Percentiles rank a stretch among this genome's conserved stretches.
Conservation (phyloP, 2,797 vertebrate genomes). For the Alca torda region DNA sequence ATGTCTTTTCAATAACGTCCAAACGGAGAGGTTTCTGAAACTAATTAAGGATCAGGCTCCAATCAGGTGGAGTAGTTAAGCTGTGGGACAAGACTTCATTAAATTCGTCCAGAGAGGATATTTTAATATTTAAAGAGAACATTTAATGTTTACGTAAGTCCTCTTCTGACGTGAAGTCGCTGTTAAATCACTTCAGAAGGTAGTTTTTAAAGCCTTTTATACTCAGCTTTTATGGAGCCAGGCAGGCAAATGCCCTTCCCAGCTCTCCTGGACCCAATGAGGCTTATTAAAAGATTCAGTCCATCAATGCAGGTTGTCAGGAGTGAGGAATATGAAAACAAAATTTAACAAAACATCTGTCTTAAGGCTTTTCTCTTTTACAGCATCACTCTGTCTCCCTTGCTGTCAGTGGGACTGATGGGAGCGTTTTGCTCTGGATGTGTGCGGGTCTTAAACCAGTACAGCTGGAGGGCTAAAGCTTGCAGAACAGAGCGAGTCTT, state of each 20-base stretch:
- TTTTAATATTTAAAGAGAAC: conserved; percentile 73
- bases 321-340: background rate
- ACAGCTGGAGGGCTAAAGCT: background rate
- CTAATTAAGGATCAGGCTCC: conserved; percentile 62
- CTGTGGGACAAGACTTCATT: conserved; percentile 56
- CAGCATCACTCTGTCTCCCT: background rate
- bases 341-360: background rate
- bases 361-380: background rate
- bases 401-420: background rate
- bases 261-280: background rate
- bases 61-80: conserved; percentile 51
- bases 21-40: conserved; percentile 47
- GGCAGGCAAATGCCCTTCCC: conserved; percentile 16
- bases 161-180: conserved; percentile 10
- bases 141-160: conserved; percentile 65
- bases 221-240: background rate
- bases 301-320: background rate
- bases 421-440: background rate
- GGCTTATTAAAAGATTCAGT: background rate
- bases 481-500: background rate
- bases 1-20: conserved; percentile 35
- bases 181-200: conserved; percentile 39
- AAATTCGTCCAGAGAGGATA: conserved; percentile 50
- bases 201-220: conserved; percentile 49
- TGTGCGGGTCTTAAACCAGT: background rate